These are phyloP conservation scores for Lasioglossum albipes DNA, from an alignment of 1,140 invertebrate genomes.

Conservation along the genomic window DNA sequence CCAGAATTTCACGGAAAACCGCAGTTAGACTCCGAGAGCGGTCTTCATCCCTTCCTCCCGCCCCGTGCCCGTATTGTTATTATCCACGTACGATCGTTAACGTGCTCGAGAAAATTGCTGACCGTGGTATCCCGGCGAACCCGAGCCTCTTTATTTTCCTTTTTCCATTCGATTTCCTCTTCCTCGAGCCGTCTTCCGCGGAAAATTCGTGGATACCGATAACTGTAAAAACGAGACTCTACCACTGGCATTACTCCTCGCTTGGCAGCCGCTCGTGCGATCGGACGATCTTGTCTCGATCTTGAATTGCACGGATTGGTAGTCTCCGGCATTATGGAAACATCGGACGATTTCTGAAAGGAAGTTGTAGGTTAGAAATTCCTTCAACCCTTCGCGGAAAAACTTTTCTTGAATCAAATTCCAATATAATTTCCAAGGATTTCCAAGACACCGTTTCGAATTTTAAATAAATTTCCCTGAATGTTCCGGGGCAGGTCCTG, in stretches of 20 bases:
- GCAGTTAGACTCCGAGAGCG: not conserved
- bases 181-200: not conserved
- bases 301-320: too few species aligned
- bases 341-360: too few species aligned
- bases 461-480: too few species aligned
- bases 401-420: too few species aligned
- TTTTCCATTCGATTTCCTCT: not conserved
- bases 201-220: not conserved
- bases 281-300: too few species aligned
- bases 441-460: too few species aligned
- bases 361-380: too few species aligned
- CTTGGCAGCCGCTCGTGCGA: too few species aligned
- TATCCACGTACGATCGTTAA: slow-evolving; percentile 9
- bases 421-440: too few species aligned
- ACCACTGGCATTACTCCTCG: not conserved
- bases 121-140: not conserved
- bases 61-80: not conserved
- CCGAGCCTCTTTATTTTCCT: not conserved
- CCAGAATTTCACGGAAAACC: slow-evolving; percentile 50
- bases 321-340: too few species aligned
- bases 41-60: not conserved
- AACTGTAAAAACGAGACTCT: not conserved
- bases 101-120: slow-evolving; percentile 1
- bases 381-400: too few species aligned
- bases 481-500: too few species aligned